Evolutionary conservation across 1,140 invertebrate genomes (phyloP), one percentile per base, ranked within the genome.

Genomic region (Phymorhynchus buccinoides): DNA sequence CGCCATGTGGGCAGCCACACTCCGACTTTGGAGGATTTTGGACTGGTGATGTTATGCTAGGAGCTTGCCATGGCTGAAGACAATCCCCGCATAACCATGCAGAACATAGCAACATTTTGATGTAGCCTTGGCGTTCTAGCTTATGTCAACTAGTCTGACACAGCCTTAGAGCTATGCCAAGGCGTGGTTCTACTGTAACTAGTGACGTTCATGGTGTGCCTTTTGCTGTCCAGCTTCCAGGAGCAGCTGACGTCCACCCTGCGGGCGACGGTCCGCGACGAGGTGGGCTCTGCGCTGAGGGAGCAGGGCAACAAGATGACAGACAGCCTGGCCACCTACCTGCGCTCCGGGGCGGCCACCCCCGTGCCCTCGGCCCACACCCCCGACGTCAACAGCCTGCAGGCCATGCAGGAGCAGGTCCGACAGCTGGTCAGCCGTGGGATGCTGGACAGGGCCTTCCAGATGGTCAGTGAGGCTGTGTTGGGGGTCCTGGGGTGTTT

Each of bases 381-480:
- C 1, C 41, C 84, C 18, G 84, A 85, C 44, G 27, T 77, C 4
- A 77, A 52, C 39, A 48, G 32, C 32, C 42, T 87, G 30, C 95
- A 96, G 89, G 94, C 95, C n/a, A 95, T 96, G 87, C 95, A 98
- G 75, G 94, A 96, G 27, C 83, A 83, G 48, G 37, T 84, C 41
- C 35, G 41, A 37, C 78, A 62, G 14, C 62, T 80, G 35, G 77
- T 86, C 18, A 44, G 22, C 32, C 7, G 35, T 86, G 96, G 96
- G 4, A 96, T 97, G 90, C 94, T 96, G 2, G 97, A 97, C 93
- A 95, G 96, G 78, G 97, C 97, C 22, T 98, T 98, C 92, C 96
- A 98, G 92, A 90, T 93, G 92, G 94, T 95, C 90, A 89, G 81
- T 85, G 73, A 44, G 42, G 41, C 7, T 27, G 62, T 4, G 62